Base-by-base conservation (phyloP, 2,797 vertebrate genomes). In the Buphagus erythrorhynchus region DNA sequence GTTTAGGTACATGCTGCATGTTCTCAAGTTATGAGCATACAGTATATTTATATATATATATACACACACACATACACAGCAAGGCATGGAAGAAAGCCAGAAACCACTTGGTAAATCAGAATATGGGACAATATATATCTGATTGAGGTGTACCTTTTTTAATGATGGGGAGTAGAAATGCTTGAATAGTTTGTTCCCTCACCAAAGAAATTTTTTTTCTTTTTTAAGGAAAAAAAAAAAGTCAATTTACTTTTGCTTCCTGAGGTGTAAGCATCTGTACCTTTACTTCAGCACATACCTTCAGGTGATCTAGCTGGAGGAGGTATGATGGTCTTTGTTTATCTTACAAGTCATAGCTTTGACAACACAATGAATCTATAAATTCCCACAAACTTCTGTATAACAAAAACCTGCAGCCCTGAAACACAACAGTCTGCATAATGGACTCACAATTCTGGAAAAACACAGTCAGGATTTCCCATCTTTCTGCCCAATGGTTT, bases 221-320 rank as follows among this genome's bases (percentile, higher is more conserved):
- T 54, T 48, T 55, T 59, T 54, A n/a, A 59, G 51, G 7, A 14
- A 3, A 6, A 9, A 36, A 31, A 43, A 63, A 43, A 16, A 22
- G 15, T 33, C 42, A 48, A 73, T 40, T 80, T 79, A 48, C 43
- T 90, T 90, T 74, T 78, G 48, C 49, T 71, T 86, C 49, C 72
- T 94, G 96, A 97, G 96, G 95, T 96, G 95, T 96, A 88, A 65
- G 55, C 5, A 3, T 82, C 75, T 91, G 95, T 88, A 93, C 61
- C 86, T 88, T 81, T 85, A 89, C 57, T 87, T 91, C 58, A 85
- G 65, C 51, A 76, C 20, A 21, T 20, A 42, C 49, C 72, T 76
- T 66, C 85, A 86, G 93, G 67, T 69, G 58, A 86, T 45, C n/a
- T 85, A 80, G 78, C 68, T 54, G 75, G 85, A 95, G 55, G 77